Evolutionary conservation across 2,797 vertebrate genomes (phyloP).

Genomic region (Botia almorhae): DNA sequence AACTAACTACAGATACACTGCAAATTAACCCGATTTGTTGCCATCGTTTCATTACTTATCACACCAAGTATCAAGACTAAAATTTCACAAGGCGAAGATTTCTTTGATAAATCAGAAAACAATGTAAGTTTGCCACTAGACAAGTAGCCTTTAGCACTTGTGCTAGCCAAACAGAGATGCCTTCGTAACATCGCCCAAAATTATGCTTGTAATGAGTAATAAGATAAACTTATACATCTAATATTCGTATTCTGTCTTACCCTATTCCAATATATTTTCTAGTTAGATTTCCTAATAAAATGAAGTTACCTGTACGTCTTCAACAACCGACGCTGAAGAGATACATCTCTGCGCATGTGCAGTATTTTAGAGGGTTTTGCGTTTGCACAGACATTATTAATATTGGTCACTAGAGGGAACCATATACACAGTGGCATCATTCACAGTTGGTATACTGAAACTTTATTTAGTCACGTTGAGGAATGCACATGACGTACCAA

Average conservation of each 20-base stretch:
- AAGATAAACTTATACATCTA: rapidly evolving
- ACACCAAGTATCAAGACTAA: too few species aligned
- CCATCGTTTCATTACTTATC: neutral
- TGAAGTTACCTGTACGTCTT: neutral
- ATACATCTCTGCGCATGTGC: slow-evolving; percentile 9
- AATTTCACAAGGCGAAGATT: neutral
- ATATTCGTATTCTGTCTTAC: neutral
- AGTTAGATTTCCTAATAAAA: neutral
- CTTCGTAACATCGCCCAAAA: neutral
- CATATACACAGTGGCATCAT: neutral
- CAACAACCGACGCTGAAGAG: neutral
- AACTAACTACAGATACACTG: too few species aligned
- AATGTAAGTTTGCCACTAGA: neutral
- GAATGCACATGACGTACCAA: too few species aligned
- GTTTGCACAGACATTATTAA: neutral
- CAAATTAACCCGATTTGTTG: too few species aligned
- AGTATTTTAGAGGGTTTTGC: neutral
- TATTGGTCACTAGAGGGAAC: neutral
- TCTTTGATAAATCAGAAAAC: neutral
- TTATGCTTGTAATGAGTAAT: neutral
- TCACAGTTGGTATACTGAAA: neutral
- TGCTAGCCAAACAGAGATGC: neutral
- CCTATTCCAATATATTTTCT: neutral
- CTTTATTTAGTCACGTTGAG: neutral
- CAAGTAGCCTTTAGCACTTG: slow-evolving; percentile 6